phyloP scores from a whole-genome alignment of 2,113 vertebrate genomes.

The Oenanthe oenanthe region DNA sequence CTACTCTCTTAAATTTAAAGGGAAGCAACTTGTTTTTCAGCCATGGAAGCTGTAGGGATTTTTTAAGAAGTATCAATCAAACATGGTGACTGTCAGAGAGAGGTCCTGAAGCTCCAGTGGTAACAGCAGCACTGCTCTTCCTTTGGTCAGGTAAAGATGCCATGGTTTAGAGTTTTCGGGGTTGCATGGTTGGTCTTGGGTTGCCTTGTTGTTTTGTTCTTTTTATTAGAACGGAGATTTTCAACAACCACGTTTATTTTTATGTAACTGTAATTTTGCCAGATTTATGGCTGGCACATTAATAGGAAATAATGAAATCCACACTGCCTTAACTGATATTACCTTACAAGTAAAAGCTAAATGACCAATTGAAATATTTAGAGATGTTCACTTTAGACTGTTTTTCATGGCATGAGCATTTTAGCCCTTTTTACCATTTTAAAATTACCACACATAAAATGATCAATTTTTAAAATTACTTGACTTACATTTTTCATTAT shows the following conservation, averaged over 20 bases:
- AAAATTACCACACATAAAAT: background rate
- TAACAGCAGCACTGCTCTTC: background rate
- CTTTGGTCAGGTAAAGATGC: background rate
- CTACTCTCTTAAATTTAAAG: background rate
- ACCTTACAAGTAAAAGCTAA: background rate
- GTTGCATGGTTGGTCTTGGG: background rate
- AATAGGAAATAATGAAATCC: background rate
- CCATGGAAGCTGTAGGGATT: background rate
- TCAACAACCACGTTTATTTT: background rate
- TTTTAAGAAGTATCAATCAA: background rate
- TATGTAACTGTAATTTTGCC: background rate
- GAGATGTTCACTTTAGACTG: background rate
- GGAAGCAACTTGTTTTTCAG: background rate
- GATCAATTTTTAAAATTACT: background rate
- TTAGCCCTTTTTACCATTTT: background rate
- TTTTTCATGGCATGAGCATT: background rate
- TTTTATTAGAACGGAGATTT: background rate
- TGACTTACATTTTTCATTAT: background rate
- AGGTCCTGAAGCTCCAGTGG: background rate
- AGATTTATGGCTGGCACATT: background rate
- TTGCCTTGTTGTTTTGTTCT: background rate
- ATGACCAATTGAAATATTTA: background rate
- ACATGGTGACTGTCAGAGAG: background rate
- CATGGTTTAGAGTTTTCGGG: accelerated
- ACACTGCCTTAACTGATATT: background rate